These are phyloP conservation scores for Nomada fucata DNA, from an alignment of 2,888 invertebrate genomes.

Conservation along the genomic window DNA sequence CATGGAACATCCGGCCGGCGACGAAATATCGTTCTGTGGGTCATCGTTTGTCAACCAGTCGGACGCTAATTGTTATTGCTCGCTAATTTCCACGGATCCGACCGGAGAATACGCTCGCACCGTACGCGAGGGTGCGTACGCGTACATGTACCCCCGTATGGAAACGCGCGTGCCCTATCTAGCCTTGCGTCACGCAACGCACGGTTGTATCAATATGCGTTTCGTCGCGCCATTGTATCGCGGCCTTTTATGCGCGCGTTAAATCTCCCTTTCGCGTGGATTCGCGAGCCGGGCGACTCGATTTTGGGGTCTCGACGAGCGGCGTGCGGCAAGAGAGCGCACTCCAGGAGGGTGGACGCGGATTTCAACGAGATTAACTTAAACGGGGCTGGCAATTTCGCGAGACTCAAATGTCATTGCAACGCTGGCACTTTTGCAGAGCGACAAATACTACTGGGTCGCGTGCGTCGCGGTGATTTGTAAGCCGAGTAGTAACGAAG, in stretches of 20 bases:
- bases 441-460: background rate
- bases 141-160: background rate
- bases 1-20: slow-evolving; percentile 48
- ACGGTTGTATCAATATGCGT: slow-evolving; percentile 25
- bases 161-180: slow-evolving; percentile 31
- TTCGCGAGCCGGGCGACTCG: background rate
- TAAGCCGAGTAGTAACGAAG: background rate
- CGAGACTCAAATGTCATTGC: slow-evolving; percentile 11
- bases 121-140: background rate
- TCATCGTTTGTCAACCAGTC: slow-evolving; percentile 64
- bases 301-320: slow-evolving; percentile 21
- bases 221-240: slow-evolving; percentile 13
- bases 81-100: slow-evolving; percentile 64
- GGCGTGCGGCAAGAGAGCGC: background rate
- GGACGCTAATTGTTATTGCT: slow-evolving; percentile 71
- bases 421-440: slow-evolving; percentile 1
- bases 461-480: background rate
- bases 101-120: slow-evolving; percentile 2
- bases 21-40: slow-evolving; percentile 52
- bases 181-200: slow-evolving; percentile 24
- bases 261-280: background rate
- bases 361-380: background rate
- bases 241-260: slow-evolving; percentile 17
- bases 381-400: slow-evolving; percentile 15
- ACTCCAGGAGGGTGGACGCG: background rate